phyloP scores from a whole-genome alignment of 2,113 vertebrate genomes.

The Sturnira hondurensis region DNA sequence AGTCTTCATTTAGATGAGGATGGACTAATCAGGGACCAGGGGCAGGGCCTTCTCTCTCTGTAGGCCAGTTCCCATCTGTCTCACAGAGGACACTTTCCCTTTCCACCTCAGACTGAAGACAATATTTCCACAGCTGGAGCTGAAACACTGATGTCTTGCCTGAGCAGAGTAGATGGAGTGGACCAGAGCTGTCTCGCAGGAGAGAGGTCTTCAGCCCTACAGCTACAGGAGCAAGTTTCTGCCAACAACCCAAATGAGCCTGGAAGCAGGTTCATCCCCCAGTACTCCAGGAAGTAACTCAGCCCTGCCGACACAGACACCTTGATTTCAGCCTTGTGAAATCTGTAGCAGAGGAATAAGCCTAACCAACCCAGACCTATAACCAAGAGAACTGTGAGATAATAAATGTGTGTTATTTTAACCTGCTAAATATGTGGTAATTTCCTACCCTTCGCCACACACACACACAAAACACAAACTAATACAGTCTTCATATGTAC shows the following conservation, averaged over 20 bases:
- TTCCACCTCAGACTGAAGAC: background rate
- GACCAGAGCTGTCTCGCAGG: background rate
- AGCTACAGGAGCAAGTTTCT: background rate
- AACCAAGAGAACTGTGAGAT: background rate
- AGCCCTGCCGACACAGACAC: background rate
- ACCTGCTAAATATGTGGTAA: background rate
- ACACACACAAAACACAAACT: background rate
- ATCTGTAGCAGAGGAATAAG: background rate
- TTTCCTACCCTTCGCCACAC: background rate
- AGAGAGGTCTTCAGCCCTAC: background rate
- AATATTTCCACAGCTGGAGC: background rate
- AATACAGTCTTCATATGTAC: background rate
- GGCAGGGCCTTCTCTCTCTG: background rate
- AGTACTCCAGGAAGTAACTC: background rate
- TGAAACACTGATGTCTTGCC: background rate
- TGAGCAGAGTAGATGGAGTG: background rate
- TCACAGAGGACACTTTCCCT: background rate
- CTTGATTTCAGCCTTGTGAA: background rate
- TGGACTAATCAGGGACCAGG: background rate
- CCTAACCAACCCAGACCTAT: background rate
- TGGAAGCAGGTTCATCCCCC: background rate
- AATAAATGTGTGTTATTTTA: background rate
- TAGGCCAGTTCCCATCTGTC: background rate
- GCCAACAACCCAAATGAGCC: background rate
- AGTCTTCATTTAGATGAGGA: background rate